These are phyloP conservation scores for Solea senegalensis DNA, from an alignment of 2,113 vertebrate genomes.

Conservation along the genomic window DNA sequence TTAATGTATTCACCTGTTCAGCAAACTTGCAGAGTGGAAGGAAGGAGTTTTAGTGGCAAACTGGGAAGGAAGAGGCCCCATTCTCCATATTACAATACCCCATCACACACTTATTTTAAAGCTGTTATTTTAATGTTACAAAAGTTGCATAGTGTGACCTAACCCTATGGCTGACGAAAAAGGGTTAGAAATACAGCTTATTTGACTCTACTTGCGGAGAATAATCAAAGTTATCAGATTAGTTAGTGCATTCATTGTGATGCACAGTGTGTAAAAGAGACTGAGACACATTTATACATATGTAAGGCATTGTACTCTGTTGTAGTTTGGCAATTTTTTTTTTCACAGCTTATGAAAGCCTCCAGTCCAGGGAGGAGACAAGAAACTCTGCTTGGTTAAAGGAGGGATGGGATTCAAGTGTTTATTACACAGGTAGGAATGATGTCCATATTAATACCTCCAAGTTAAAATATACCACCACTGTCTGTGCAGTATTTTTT, in stretches of 20 bases:
- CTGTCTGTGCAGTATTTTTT: not conserved
- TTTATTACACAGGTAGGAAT: slow-evolving; percentile 91
- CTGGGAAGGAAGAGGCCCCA: too few relatives aligned
- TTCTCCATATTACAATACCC: too few relatives aligned
- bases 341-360: slow-evolving; percentile 88
- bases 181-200: too few relatives aligned
- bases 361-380: slow-evolving; percentile 91
- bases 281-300: not conserved
- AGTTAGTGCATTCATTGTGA: not conserved
- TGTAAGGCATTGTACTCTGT: not conserved
- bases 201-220: too few relatives aligned
- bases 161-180: too few relatives aligned
- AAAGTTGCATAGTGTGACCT: too few relatives aligned
- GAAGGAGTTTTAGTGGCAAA: too few relatives aligned
- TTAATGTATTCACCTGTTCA: too few relatives aligned
- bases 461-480: not conserved
- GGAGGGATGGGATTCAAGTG: slow-evolving; percentile 91
- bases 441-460: not conserved
- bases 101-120: too few relatives aligned
- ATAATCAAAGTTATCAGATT: not conserved
- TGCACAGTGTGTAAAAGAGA: not conserved
- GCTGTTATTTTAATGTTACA: too few relatives aligned
- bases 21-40: too few relatives aligned
- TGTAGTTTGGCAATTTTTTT: not conserved
- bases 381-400: slow-evolving; percentile 93